These are phyloP conservation scores for Carcinoscorpius rotundicauda DNA, from an alignment of 1,140 invertebrate genomes.

Conservation along the genomic window DNA sequence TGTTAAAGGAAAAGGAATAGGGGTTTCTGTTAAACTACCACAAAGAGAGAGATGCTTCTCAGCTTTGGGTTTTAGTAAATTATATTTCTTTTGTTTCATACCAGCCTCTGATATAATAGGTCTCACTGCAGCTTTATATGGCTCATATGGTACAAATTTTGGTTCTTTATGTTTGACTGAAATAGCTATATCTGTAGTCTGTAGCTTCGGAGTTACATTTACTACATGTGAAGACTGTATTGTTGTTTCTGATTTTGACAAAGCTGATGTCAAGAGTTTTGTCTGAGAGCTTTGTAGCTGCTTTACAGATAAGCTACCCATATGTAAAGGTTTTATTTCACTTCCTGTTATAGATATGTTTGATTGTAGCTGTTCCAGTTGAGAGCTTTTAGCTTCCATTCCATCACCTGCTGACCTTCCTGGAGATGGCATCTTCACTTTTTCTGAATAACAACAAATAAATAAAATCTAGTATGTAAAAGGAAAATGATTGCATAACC, in stretches of 20 bases:
- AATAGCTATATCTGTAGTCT: background rate
- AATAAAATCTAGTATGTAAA: background rate
- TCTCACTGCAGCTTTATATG: slow-evolving; percentile 70
- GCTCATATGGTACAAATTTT: slow-evolving; percentile 78
- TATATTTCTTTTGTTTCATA: too few species aligned
- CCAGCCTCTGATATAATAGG: slow-evolving; percentile 45
- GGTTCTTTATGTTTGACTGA: slow-evolving; percentile 41
- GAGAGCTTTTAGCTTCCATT: slow-evolving; percentile 33
- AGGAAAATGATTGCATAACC: too few species aligned
- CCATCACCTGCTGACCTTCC: slow-evolving; percentile 41
- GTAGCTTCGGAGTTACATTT: too few species aligned
- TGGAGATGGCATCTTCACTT: slow-evolving; percentile 2
- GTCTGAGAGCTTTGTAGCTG: slow-evolving; percentile 4
- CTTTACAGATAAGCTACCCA: slow-evolving; percentile 18
- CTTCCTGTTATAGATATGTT: too few species aligned
- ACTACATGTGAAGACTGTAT: too few species aligned
- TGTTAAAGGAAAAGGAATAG: slow-evolving; percentile 1
- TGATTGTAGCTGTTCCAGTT: too few species aligned
- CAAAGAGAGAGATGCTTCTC: too few species aligned
- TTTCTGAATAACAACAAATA: slow-evolving; percentile 5
- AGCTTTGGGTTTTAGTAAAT: too few species aligned
- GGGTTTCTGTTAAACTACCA: background rate
- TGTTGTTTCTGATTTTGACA: too few species aligned
- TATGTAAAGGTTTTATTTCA: too few species aligned
- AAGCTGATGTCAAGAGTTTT: too few species aligned